Evolutionary conservation across 2,113 vertebrate genomes (phyloP), one percentile per base, ranked within the genome.

Genomic region (Mastomys coucha): DNA sequence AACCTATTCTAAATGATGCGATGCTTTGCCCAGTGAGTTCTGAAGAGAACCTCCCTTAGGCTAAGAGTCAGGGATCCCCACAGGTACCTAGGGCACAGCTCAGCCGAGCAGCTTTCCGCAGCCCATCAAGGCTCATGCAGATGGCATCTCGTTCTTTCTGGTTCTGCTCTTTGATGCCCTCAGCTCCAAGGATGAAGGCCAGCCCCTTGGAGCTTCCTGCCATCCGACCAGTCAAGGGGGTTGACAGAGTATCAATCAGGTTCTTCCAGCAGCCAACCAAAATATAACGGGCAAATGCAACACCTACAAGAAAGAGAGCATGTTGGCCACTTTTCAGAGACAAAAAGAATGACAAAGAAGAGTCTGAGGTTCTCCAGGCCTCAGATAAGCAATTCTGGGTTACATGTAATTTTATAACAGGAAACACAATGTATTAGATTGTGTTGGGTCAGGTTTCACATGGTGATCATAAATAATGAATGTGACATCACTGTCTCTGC

Each of bases 231-330:
- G 99, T 99, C 95, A 99, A 98, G 0, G 99, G 99, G 0, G 99
- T 99, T 33, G 99, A 99, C 95, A 99, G 98, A 2, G 99, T 99
- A 63, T 99, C 99, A 0, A 99, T 99, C 98, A 99, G 97, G 98
- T 99, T 99, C 98, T 99, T 99, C 99, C 99, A 99, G 97, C 99
- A 99, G 58, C 99, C 99, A 0, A 99, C 99, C 97, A 99, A 99
- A 98, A 99, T 98, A 96, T 99, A 99, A 91, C 99, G 99, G 3
- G 99, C 99, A 98, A 99, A 99, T 20, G 99, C 98, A 53, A 99
- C 98, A 77, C 99, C 99, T 99, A 91, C n/a, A 95, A 81, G 0
- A 53, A 28, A 51, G 97, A 97, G 10, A 95, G 95, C 24, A 2
- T 0, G 0, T 20, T 28, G 53, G 75, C 96, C 33, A 49, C 28